Percentiles rank a stretch among this genome's conserved stretches.
Evolutionary conservation across 2,888 invertebrate genomes (phyloP).

Genomic region (Aporophyla lueneburgensis): DNA sequence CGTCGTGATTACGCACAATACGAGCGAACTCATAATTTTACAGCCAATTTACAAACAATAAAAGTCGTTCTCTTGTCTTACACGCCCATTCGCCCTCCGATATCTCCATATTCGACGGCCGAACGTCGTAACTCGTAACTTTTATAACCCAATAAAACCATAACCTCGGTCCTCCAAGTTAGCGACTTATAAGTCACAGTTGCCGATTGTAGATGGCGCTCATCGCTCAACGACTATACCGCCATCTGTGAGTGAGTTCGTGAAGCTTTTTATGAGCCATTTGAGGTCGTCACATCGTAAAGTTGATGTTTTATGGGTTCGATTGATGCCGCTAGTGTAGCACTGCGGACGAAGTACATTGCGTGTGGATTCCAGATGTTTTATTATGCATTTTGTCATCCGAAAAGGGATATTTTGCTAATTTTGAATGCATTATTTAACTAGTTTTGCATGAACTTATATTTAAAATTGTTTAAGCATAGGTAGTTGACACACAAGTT

Average conservation of each 20-base stretch:
- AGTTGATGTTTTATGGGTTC: conserved; percentile 85
- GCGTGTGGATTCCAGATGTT: conserved; percentile 23
- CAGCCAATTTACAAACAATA: conserved; percentile 91
- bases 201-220: conserved; percentile 84
- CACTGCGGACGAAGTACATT: conserved; percentile 70
- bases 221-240: conserved; percentile 72
- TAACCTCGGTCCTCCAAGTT: conserved; percentile 77
- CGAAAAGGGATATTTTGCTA: background rate
- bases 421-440: background rate
- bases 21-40: conserved; percentile 90
- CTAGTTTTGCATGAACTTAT: background rate
- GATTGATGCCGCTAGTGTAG: conserved; percentile 88
- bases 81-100: conserved; percentile 88
- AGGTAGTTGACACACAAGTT: background rate
- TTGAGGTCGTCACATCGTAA: conserved; percentile 87
- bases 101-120: conserved; percentile 89
- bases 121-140: conserved; percentile 87
- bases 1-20: conserved; percentile 88
- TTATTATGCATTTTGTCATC: conserved; percentile 25
- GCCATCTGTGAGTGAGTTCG: conserved; percentile 86
- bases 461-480: background rate
- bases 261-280: conserved; percentile 88
- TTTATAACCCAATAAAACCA: conserved; percentile 90
- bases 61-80: conserved; percentile 90
- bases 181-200: conserved; percentile 73